Base-by-base conservation (phyloP, 2,797 vertebrate genomes). In the Centroberyx gerrardi region DNA sequence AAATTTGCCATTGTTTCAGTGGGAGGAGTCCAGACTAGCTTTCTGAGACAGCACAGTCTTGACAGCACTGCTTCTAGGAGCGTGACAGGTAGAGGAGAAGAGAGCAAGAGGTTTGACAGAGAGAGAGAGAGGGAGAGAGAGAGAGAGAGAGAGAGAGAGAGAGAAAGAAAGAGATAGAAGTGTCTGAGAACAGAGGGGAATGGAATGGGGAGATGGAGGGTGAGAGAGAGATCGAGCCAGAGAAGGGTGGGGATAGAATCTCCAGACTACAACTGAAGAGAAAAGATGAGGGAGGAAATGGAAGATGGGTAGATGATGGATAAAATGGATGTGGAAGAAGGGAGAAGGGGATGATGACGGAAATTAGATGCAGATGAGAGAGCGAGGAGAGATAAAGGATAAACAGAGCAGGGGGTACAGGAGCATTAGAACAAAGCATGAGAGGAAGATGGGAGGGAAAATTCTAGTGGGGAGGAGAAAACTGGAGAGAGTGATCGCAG, bases 1-100 rank as follows among this genome's bases (percentile, higher is more conserved):
- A 92, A 78, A 88, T 89, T 83, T 86, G 81, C 86, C 77, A 84
- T 74, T 88, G 80, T 88, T 90, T 85, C 77, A 85, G 79, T 70
- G 58, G 42, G 54, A 88, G 68, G 59, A 29, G 70, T 68, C 73
- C 52, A 77, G 69, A 76, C 31, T 29, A 66, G 56, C 80, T 83
- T 60, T 66, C 63, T 73, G 68, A 64, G 73, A 85, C 77, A 69
- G 72, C 74, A 67, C 28, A 31, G 55, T 55, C 72, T 60, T 85
- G 88, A 87, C 83, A 85, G 83, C 78, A 60, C 48, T 54, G 76
- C 82, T 54, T 84, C 71, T 77, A 77, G 51, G 76, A 80, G 54
- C 70, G 62, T 91, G 88, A 92, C 80, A 81, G 87, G 76, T 84
- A 84, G 83, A 90, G 60, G 76, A 82, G 80, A 63, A 42, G 60